phyloP scores from a whole-genome alignment of 2,113 vertebrate species.

The Vireo altiloquus region DNA sequence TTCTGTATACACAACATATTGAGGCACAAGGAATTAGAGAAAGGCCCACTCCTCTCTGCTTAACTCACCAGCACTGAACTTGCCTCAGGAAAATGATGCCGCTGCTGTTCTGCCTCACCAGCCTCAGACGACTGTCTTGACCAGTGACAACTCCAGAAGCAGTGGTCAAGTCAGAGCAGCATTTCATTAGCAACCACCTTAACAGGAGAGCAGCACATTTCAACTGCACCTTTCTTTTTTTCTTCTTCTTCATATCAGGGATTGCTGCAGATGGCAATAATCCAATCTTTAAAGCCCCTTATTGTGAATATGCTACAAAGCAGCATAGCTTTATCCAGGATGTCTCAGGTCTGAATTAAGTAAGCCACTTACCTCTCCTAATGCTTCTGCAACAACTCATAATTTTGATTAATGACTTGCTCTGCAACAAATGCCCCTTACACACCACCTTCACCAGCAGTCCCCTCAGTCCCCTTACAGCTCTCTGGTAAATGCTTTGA shows the following conservation, averaged over 20 bases:
- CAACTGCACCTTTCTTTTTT: not conserved
- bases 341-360: not conserved
- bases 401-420: not conserved
- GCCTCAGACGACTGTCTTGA: not conserved
- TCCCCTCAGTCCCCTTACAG: not conserved
- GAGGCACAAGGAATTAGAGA: not conserved
- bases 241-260: not conserved
- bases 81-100: not conserved
- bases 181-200: not conserved
- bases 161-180: not conserved
- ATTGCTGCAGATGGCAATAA: not conserved
- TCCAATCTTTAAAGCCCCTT: not conserved
- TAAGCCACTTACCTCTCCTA: conserved; percentile 19
- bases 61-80: not conserved
- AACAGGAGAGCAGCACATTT: not conserved
- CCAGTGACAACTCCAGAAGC: not conserved
- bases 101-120: not conserved
- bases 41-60: not conserved
- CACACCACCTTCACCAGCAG: not conserved
- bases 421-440: not conserved
- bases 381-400: not conserved
- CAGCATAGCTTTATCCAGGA: not conserved
- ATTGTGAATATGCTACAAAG: not conserved
- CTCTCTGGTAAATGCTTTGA: not conserved
- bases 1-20: not conserved